Conservation (phyloP, 1,140 invertebrate genomes). For the Dreissena polymorpha region DNA sequence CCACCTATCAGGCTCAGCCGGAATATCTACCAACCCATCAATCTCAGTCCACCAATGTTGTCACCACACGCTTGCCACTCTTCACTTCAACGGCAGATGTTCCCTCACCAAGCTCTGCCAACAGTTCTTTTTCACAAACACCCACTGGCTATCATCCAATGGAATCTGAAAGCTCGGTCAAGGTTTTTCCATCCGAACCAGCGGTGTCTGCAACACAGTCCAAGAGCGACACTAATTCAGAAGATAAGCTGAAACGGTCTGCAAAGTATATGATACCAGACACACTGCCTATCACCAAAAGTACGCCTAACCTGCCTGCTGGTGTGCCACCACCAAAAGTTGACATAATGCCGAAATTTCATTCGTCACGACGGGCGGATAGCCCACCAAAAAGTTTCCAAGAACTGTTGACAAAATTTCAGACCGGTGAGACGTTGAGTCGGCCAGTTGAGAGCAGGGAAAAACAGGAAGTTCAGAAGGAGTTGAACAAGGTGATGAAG, state of each 20-base stretch:
- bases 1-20: background rate
- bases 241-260: background rate
- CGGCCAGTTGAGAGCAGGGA: slow-evolving; percentile 23
- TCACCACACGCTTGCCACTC: too few species aligned
- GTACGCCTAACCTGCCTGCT: slow-evolving; percentile 20
- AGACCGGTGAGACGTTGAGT: slow-evolving; percentile 37
- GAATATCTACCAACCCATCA: background rate
- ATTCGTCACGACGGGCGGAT: slow-evolving; percentile 19
- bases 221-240: too few species aligned
- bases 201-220: background rate
- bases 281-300: slow-evolving; percentile 44
- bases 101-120: background rate
- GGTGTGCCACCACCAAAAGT: slow-evolving; percentile 24
- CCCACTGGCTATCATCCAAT: background rate
- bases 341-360: slow-evolving; percentile 43
- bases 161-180: background rate
- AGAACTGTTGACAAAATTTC: slow-evolving; percentile 49
- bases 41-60: background rate
- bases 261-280: slow-evolving; percentile 31
- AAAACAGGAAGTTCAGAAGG: slow-evolving; percentile 38
- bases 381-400: slow-evolving; percentile 47
- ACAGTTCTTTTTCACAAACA: slow-evolving; percentile 7
- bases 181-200: background rate
- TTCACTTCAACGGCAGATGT: background rate
- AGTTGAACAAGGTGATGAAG: slow-evolving; percentile 30